These are phyloP conservation scores for Falco columbarius DNA, from an alignment of 2,797 vertebrate species.

Conservation along the genomic window DNA sequence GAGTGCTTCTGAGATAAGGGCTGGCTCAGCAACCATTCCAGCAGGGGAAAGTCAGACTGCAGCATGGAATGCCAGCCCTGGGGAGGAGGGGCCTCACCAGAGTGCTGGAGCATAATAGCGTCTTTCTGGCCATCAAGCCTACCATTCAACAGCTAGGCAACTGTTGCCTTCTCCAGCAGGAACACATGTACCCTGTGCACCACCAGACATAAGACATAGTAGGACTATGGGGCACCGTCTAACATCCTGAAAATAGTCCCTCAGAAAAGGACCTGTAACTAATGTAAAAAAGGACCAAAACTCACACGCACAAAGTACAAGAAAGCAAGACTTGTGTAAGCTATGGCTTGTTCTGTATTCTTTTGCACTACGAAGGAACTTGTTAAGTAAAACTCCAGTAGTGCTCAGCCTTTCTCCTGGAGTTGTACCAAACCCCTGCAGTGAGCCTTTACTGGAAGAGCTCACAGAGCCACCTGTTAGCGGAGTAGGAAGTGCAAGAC, in stretches of 20 bases:
- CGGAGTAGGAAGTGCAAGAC: not conserved
- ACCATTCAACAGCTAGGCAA: not conserved
- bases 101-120: not conserved
- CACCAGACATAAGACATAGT: not conserved
- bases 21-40: not conserved
- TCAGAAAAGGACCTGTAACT: not conserved
- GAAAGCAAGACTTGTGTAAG: not conserved
- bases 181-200: not conserved
- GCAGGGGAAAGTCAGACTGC: not conserved
- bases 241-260: not conserved
- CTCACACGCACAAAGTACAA: not conserved
- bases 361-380: not conserved
- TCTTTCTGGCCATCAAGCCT: not conserved
- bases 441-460: not conserved
- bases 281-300: not conserved
- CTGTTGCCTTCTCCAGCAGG: not conserved
- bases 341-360: rapidly evolving
- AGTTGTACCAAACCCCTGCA: not conserved
- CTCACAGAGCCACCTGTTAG: not conserved
- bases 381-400: not conserved
- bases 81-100: not conserved
- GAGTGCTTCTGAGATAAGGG: not conserved
- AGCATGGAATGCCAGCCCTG: not conserved
- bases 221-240: not conserved
- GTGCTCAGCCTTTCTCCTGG: not conserved